Conservation (phyloP, 2,113 vertebrate genomes). For the Pterocles gutturalis region DNA sequence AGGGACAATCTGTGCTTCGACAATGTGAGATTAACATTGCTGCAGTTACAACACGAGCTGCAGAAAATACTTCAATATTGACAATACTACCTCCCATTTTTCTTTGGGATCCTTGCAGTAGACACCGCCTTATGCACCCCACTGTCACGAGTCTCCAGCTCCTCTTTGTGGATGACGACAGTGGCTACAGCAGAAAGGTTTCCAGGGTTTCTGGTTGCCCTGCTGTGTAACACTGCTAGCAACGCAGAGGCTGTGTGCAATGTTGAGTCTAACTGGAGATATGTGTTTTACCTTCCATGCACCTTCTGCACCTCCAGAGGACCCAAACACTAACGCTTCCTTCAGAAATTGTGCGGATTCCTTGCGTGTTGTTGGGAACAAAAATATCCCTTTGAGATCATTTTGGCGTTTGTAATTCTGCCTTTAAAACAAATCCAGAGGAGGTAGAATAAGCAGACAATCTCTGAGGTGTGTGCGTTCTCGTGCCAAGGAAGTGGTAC, state of each 20-base stretch:
- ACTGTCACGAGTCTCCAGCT: slow-evolving; percentile 19
- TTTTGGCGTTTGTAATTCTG: neutral
- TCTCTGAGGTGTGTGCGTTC: neutral
- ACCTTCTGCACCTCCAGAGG: neutral
- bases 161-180: slow-evolving; percentile 17
- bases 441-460: neutral
- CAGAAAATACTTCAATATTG: neutral
- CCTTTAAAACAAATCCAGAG: neutral
- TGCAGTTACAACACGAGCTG: neutral
- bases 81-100: neutral
- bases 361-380: neutral
- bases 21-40: neutral
- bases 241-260: neutral
- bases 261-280: neutral
- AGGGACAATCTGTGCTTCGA: neutral
- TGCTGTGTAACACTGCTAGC: neutral
- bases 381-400: neutral
- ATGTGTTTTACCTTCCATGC: neutral
- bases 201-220: neutral
- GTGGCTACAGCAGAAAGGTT: neutral
- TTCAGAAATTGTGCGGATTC: neutral
- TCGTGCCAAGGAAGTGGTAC: neutral
- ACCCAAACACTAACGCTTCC: neutral
- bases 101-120: neutral
- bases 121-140: neutral